Conservation (phyloP, 2,888 invertebrate genomes). For the Schizotus pectinicornis region DNA sequence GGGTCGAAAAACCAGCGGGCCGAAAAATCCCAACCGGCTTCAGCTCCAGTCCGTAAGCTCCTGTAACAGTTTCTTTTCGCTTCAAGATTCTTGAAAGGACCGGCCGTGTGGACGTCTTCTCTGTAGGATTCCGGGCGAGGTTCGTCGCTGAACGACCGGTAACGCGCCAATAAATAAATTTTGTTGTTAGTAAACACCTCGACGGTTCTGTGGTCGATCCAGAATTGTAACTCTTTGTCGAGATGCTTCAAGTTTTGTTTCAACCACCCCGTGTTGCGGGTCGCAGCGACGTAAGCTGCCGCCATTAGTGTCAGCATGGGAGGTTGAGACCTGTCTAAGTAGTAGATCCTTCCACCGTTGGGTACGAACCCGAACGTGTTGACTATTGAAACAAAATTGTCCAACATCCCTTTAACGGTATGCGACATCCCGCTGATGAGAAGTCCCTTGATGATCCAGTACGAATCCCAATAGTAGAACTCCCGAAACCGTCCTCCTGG, state of each 20-base stretch:
- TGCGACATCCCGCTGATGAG: slow-evolving; percentile 76
- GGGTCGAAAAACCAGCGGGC: slow-evolving; percentile 75
- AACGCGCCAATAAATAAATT: slow-evolving; percentile 66
- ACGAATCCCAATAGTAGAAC: slow-evolving; percentile 88
- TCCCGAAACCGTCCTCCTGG: slow-evolving; percentile 78
- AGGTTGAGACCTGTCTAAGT: slow-evolving; percentile 72
- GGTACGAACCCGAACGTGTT: slow-evolving; percentile 73
- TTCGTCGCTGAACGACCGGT: slow-evolving; percentile 67
- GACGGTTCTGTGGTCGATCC: slow-evolving; percentile 66
- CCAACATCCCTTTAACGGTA: slow-evolving; percentile 77
- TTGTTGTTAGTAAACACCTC: slow-evolving; percentile 60
- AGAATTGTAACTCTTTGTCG: slow-evolving; percentile 70
- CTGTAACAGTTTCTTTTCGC: slow-evolving; percentile 63
- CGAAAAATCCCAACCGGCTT: slow-evolving; percentile 90
- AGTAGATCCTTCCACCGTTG: slow-evolving; percentile 83
- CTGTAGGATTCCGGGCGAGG: slow-evolving; percentile 77
- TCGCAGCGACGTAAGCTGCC: slow-evolving; percentile 56
- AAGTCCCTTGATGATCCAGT: slow-evolving; percentile 84
- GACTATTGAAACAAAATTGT: slow-evolving; percentile 76
- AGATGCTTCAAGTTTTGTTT: slow-evolving; percentile 63
- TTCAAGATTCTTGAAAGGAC: slow-evolving; percentile 57
- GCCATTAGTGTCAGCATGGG: slow-evolving; percentile 78
- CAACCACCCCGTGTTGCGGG: slow-evolving; percentile 70
- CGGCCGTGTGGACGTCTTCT: slow-evolving; percentile 67
- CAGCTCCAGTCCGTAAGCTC: slow-evolving; percentile 65